These are phyloP conservation scores for Drosophila demipolita DNA, from an alignment of 2,888 invertebrate genomes.

Conservation along the genomic window DNA sequence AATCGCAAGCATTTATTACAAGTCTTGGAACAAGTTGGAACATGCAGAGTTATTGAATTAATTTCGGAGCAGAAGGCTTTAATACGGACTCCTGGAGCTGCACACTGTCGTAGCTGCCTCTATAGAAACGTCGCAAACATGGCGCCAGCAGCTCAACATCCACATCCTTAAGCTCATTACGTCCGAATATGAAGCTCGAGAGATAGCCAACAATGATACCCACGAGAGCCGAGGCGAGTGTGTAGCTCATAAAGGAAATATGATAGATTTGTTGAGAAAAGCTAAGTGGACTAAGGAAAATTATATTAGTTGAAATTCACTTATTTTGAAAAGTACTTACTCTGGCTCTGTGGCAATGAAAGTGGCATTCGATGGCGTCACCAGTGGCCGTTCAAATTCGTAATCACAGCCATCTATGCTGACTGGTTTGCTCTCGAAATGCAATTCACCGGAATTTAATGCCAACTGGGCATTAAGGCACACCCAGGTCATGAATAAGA, in stretches of 20 bases:
- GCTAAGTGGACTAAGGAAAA: slow-evolving; percentile 44
- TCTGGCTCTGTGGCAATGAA: slow-evolving; percentile 12
- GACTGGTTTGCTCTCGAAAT: slow-evolving; percentile 86
- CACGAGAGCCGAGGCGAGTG: slow-evolving; percentile 87
- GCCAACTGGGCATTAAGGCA: slow-evolving; percentile 89
- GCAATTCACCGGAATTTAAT: slow-evolving; percentile 87
- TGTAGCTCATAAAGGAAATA: slow-evolving; percentile 90
- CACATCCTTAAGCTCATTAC: slow-evolving; percentile 86
- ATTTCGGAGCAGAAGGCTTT: slow-evolving; percentile 34
- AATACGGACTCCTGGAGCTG: slow-evolving; percentile 63
- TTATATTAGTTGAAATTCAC: not conserved
- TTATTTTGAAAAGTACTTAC: slow-evolving; percentile 28
- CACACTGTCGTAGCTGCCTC: slow-evolving; percentile 74
- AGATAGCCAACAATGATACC: slow-evolving; percentile 87
- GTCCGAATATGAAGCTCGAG: slow-evolving; percentile 86
- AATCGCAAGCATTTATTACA: slow-evolving; percentile 48
- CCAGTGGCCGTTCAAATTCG: slow-evolving; percentile 85
- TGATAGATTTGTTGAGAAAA: slow-evolving; percentile 85
- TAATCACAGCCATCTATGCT: slow-evolving; percentile 86
- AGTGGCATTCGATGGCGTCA: slow-evolving; percentile 57
- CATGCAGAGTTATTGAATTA: slow-evolving; percentile 33
- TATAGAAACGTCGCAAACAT: slow-evolving; percentile 86
- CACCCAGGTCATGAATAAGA: slow-evolving; percentile 89
- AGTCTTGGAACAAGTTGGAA: slow-evolving; percentile 15
- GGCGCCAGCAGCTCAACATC: slow-evolving; percentile 89